Conservation (phyloP, 2,113 vertebrate species). For the Telmatochromis sp. region DNA sequence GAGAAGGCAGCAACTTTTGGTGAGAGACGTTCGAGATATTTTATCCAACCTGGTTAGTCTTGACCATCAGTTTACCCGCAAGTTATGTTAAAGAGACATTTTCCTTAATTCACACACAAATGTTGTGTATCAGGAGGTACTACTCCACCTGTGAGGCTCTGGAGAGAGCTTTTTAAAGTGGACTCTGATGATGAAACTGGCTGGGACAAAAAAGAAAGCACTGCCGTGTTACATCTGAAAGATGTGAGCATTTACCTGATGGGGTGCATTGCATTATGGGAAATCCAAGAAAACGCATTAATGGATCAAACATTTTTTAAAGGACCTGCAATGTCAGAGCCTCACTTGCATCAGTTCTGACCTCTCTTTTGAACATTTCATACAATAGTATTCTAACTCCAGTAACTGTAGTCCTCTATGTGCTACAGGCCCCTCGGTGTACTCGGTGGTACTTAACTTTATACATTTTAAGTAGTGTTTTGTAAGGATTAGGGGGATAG, state of each 20-base stretch:
- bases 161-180: neutral
- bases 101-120: neutral
- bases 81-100: neutral
- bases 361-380: neutral
- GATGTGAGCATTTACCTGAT: neutral
- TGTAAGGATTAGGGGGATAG: neutral
- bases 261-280: neutral
- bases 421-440: neutral
- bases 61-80: neutral
- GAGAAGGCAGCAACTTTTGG: conserved; percentile 89
- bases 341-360: neutral
- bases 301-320: neutral
- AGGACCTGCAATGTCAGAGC: neutral
- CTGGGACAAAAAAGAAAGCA: neutral
- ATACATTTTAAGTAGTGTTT: neutral
- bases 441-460: neutral
- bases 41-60: neutral
- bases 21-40: conserved; percentile 51
- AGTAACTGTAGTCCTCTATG: neutral
- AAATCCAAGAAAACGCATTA: neutral
- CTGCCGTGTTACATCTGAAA: neutral
- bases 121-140: neutral
- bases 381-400: neutral
- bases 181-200: neutral
- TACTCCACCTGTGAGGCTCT: neutral